Percentiles rank a stretch among this genome's conserved stretches.
These are phyloP conservation scores for Colinus virginianus DNA, from an alignment of 2,113 vertebrate genomes.

Conservation along the genomic window DNA sequence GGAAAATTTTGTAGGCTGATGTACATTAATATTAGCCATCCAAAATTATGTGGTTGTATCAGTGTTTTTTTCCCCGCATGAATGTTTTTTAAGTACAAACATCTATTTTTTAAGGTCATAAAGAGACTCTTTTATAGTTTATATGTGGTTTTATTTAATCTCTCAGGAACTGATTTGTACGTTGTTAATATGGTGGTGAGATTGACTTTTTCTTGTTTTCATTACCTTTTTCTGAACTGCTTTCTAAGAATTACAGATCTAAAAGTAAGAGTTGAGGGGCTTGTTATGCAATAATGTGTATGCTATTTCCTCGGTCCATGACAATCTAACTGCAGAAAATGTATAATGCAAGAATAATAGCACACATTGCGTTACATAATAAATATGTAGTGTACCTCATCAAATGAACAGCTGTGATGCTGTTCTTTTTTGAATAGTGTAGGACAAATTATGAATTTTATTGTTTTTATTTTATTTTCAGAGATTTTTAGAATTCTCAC, in stretches of 20 bases:
- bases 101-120: constrained; percentile 22
- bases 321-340: not conserved
- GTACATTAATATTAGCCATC: not conserved
- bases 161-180: not conserved
- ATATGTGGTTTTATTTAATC: constrained; percentile 36
- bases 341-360: not conserved
- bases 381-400: not conserved
- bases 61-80: not conserved
- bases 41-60: not conserved
- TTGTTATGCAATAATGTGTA: not conserved
- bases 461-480: not conserved
- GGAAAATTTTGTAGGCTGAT: not conserved
- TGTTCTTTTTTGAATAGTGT: not conserved
- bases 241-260: constrained; percentile 3
- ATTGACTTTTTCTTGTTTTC: not conserved
- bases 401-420: not conserved
- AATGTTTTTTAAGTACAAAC: constrained; percentile 1
- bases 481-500: not conserved
- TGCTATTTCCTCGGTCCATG: not conserved
- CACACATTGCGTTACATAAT: not conserved
- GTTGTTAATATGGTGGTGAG: not conserved
- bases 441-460: not conserved
- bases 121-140: not conserved
- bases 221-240: not conserved
- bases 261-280: not conserved